Evolutionary conservation across 2,797 vertebrate genomes (phyloP).

Genomic region (Pseudochirops corinnae): DNA sequence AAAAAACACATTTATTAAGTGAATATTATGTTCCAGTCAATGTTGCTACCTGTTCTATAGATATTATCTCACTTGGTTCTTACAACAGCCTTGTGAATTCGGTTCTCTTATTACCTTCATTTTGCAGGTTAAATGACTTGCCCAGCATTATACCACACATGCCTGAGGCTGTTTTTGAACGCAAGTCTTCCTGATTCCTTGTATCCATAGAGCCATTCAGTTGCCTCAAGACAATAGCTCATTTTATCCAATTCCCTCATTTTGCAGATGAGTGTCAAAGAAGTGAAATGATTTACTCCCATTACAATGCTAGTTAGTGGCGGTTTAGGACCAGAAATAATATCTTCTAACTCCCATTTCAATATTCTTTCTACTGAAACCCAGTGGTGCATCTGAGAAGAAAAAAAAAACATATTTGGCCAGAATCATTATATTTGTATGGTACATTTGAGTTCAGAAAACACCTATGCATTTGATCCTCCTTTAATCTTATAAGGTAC

Average conservation of each 20-base stretch:
- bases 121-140: not conserved
- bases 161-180: not conserved
- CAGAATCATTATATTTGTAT: no score
- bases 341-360: not conserved
- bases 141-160: not conserved
- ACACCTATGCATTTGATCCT: not conserved
- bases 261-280: not conserved
- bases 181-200: not conserved
- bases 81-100: not conserved
- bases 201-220: not conserved
- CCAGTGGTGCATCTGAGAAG: not conserved
- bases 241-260: not conserved
- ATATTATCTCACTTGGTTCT: not conserved
- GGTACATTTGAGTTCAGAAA: not conserved
- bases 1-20: not conserved
- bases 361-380: not conserved
- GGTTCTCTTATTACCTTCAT: not conserved
- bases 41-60: not conserved
- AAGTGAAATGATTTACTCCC: not conserved
- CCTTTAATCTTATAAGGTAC: not conserved
- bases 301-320: not conserved
- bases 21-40: not conserved
- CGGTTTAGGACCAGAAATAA: not conserved
- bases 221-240: not conserved
- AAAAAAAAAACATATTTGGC: not conserved